Evolutionary conservation across 2,888 invertebrate species (phyloP), one percentile per base, ranked within the genome.

Genomic region (Tetheella fluctuosa): DNA sequence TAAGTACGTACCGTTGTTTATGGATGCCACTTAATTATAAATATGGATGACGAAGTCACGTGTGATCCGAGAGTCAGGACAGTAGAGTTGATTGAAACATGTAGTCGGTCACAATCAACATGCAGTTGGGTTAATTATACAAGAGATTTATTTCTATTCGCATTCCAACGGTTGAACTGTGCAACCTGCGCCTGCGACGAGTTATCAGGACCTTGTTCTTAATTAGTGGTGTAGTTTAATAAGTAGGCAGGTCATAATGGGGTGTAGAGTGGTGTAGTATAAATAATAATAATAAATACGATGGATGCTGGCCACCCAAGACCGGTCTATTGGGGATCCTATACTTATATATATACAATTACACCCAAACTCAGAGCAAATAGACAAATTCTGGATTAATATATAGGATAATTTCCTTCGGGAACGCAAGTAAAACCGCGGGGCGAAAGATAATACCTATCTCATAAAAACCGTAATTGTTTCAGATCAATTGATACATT

Each of bases 111-210:
- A 3, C 48, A 48, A 48, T 48, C 17, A 48, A 48, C 48, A 20
- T 48, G 20, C 20, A 48, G 10, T 48, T 10, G 8, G 17, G 42
- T 48, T 48, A 48, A 48, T 48, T 20, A 48, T 2, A 15, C 20
- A 8, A 20, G 17, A 48, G 48, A 48, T 48, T 48, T 48, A 48
- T 48, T 48, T 48, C 48, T 48, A 48, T 48, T 48, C 48, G 48
- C 20, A 48, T 48, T 20, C 20, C 48, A 48, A 10, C 10, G 20
- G 17, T 0, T 48, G 48, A 48, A 20, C 48, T 48, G n/a, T n/a
- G 10, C 20, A 48, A 48, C 48, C 48, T 48, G 48, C 17, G 20
- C 1, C 10, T 39, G 6, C n/a, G n/a, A 6, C 15, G 37, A 6
- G 10, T 37, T 39, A 39, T 6, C 1, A n/a, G 42, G 42, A 48